Evolutionary conservation across 2,113 vertebrate species (phyloP).

Genomic region (Pygoscelis adeliae): DNA sequence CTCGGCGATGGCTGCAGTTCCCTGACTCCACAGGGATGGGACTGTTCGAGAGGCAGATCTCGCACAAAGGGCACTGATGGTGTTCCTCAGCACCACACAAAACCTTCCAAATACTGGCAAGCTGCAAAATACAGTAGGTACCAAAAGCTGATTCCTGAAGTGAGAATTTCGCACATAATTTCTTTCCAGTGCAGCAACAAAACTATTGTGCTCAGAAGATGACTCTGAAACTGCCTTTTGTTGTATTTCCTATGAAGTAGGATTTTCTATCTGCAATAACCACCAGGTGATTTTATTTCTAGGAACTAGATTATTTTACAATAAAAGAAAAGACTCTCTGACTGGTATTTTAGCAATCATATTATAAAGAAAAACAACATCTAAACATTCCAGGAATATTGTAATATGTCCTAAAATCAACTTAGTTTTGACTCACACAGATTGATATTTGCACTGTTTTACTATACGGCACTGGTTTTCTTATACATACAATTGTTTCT

Average conservation of each 20-base stretch:
- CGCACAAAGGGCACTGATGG: background rate
- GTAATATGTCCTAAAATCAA: background rate
- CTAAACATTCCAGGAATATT: background rate
- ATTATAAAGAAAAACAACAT: background rate
- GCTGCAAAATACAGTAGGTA: background rate
- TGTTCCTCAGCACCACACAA: background rate
- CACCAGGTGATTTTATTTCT: background rate
- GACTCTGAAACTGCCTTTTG: constrained; percentile 22
- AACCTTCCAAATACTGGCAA: background rate
- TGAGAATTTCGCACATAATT: background rate
- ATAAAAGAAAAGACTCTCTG: background rate
- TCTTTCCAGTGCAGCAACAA: background rate
- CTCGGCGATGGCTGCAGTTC: background rate
- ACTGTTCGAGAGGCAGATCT: background rate
- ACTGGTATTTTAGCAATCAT: background rate
- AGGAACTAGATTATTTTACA: constrained; percentile 8
- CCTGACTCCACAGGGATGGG: background rate
- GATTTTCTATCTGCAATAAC: background rate
- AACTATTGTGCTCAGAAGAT: constrained; percentile 12
- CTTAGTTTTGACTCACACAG: background rate
- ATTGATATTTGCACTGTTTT: background rate
- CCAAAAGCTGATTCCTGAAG: background rate
- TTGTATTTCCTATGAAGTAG: background rate
- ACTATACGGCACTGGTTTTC: background rate
- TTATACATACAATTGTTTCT: background rate